Percentiles rank a stretch among this genome's conserved stretches.
Conservation (phyloP, 2,888 invertebrate genomes). For the Heliconius hortense region DNA sequence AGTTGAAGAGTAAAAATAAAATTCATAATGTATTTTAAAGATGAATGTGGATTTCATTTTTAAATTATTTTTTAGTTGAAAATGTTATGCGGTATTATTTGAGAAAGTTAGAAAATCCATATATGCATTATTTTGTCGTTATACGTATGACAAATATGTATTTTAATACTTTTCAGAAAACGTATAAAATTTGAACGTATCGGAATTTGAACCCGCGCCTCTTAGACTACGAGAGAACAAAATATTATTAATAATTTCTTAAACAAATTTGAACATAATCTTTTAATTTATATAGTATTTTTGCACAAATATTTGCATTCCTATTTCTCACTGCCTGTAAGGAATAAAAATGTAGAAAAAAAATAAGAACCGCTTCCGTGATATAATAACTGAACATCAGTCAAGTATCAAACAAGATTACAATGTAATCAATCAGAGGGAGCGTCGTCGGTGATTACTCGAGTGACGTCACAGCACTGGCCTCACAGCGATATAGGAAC, state of each 20-base stretch:
- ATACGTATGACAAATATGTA: too few species aligned
- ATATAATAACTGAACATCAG: slow-evolving; percentile 65
- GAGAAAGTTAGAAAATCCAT: background rate
- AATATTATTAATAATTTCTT: too few species aligned
- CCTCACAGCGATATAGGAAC: too few species aligned
- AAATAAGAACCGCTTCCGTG: slow-evolving; percentile 54
- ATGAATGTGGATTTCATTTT: background rate
- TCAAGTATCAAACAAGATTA: slow-evolving; percentile 79
- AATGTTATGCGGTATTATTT: background rate
- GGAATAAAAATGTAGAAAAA: slow-evolving; percentile 42
- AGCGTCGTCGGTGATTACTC: too few species aligned
- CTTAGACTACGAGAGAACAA: too few species aligned
- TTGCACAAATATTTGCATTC: background rate
- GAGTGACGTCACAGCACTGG: too few species aligned
- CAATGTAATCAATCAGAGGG: slow-evolving; percentile 78
- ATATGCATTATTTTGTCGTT: too few species aligned
- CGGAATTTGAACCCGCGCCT: too few species aligned
- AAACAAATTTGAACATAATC: too few species aligned
- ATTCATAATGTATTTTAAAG: background rate
- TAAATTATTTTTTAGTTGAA: background rate
- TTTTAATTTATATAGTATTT: too few species aligned
- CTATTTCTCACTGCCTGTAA: background rate
- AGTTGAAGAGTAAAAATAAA: slow-evolving; percentile 8
- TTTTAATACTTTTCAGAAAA: too few species aligned
- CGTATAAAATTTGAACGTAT: too few species aligned